Percentiles rank a stretch among this genome's conserved stretches.
Evolutionary conservation across 2,888 invertebrate genomes (phyloP).

Genomic region (Thereva unica): DNA sequence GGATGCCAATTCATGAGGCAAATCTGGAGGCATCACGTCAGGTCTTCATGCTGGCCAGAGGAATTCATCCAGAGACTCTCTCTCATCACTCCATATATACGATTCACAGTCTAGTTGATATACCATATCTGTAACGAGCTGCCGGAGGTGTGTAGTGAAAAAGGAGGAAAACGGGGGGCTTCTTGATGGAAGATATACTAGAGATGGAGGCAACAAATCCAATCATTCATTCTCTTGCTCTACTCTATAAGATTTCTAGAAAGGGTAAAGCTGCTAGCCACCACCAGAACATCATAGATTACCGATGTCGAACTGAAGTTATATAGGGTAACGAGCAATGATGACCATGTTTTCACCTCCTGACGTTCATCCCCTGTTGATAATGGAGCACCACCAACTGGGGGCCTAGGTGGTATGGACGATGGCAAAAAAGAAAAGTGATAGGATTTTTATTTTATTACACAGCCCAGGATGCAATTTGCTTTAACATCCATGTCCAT

Average conservation of each 20-base stretch:
- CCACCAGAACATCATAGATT: no score
- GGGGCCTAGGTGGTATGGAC: no score
- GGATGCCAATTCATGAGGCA: slow-evolving; percentile 22
- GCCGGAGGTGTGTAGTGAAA: neutral
- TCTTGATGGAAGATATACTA: no score
- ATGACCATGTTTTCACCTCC: neutral
- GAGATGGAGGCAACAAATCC: no score
- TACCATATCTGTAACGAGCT: neutral
- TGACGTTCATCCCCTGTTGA: neutral
- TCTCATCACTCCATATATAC: neutral
- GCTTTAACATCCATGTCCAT: slow-evolving; percentile 15
- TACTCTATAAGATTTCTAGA: no score
- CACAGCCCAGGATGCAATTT: slow-evolving; percentile 30
- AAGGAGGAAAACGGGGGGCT: no score
- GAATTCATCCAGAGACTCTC: slow-evolving; percentile 13
- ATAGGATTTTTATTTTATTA: slow-evolving; percentile 36
- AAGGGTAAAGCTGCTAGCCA: no score
- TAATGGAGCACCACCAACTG: no score
- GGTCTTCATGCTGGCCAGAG: slow-evolving; percentile 12
- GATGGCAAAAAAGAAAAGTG: neutral
- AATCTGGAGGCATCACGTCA: slow-evolving; percentile 26
- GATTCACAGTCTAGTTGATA: neutral
- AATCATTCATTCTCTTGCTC: no score
- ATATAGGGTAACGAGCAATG: no score
- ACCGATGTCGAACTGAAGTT: no score